A percentile compares a stretch with the other conserved stretches of the same genome.
Conservation (phyloP, 2,888 invertebrate species). For the Aethes cnicana region DNA sequence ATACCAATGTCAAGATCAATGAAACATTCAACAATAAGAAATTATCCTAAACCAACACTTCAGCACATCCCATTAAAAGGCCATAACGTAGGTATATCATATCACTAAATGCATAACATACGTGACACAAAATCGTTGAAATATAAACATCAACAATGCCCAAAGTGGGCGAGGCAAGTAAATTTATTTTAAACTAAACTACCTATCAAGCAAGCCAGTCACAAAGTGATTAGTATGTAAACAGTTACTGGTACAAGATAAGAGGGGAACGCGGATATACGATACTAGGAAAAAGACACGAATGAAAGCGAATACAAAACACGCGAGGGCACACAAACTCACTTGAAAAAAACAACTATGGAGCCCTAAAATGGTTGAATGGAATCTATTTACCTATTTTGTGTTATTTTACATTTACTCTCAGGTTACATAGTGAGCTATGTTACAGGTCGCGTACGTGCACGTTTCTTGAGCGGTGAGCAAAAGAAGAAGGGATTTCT, state of each 20-base stretch:
- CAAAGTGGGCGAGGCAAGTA: background rate
- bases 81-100: background rate
- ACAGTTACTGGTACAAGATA: conserved; percentile 17
- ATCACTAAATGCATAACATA: conserved; percentile 2
- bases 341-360: too few relatives aligned
- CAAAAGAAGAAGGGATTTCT: too few relatives aligned
- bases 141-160: background rate
- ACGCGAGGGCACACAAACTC: too few relatives aligned
- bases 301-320: too few relatives aligned
- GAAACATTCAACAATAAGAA: background rate
- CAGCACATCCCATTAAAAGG: background rate
- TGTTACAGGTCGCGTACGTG: too few relatives aligned
- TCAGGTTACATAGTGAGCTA: too few relatives aligned
- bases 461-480: too few relatives aligned
- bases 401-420: too few relatives aligned
- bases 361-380: too few relatives aligned
- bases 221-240: conserved; percentile 14
- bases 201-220: too few relatives aligned
- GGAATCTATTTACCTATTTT: too few relatives aligned
- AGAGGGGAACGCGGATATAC: conserved; percentile 1
- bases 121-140: background rate
- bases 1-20: background rate
- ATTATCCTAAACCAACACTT: conserved; percentile 10
- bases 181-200: conserved; percentile 9
- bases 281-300: too few relatives aligned